phyloP scores from a whole-genome alignment of 2,888 invertebrate genomes.

The Theristus sp. region DNA sequence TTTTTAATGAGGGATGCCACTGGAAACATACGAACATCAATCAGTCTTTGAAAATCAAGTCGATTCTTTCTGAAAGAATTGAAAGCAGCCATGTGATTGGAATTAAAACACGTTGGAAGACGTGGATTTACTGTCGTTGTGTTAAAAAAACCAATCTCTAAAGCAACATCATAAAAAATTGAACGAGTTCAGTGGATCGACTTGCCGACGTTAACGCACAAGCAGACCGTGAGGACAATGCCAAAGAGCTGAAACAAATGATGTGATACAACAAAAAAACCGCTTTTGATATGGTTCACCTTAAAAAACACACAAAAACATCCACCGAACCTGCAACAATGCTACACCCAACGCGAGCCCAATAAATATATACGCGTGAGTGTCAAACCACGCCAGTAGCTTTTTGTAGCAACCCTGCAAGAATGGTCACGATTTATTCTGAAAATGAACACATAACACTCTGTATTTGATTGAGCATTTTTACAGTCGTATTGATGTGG shows the following conservation, averaged over 20 bases:
- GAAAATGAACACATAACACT: too few species aligned
- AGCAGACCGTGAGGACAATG: not conserved
- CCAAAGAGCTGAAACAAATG: not conserved
- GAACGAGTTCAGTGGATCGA: not conserved
- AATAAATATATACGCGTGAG: not conserved
- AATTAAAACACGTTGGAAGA: too few species aligned
- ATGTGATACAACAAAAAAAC: not conserved
- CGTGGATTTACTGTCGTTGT: too few species aligned
- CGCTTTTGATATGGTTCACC: not conserved
- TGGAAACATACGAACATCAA: too few species aligned
- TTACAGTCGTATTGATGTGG: too few species aligned
- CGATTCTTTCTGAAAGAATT: too few species aligned
- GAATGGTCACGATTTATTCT: not conserved
- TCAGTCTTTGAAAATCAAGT: too few species aligned
- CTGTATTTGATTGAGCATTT: too few species aligned
- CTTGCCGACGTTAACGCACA: not conserved
- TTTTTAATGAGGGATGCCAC: too few species aligned
- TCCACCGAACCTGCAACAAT: not conserved
- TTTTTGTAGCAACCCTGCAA: conserved; percentile 1
- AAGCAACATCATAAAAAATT: too few species aligned
- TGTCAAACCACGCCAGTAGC: not conserved
- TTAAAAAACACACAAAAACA: not conserved
- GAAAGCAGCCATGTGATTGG: too few species aligned
- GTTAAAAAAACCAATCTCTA: too few species aligned
- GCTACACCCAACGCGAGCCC: not conserved